These are phyloP conservation scores for Heliconius ethilla DNA, from an alignment of 2,888 invertebrate genomes.

Conservation along the genomic window DNA sequence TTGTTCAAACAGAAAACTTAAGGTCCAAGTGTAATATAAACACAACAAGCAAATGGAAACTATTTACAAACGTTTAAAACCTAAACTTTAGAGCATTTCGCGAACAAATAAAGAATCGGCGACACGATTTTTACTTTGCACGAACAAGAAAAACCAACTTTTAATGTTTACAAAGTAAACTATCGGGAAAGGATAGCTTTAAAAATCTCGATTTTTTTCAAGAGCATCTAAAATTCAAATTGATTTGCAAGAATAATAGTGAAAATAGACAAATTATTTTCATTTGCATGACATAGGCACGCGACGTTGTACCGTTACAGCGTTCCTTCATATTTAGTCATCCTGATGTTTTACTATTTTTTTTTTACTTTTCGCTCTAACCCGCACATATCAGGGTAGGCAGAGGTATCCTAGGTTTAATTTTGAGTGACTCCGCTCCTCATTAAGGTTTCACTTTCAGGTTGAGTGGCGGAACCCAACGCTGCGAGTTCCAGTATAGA, in stretches of 20 bases:
- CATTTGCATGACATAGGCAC: constrained; percentile 27
- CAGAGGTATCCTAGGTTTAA: not conserved
- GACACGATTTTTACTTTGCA: constrained; percentile 54
- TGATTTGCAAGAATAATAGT: constrained; percentile 49
- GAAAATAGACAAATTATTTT: constrained; percentile 62
- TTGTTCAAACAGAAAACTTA: constrained; percentile 29
- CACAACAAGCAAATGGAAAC: constrained; percentile 24
- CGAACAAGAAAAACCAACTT: constrained; percentile 57
- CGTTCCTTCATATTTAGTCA: not conserved
- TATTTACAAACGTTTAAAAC: constrained; percentile 41
- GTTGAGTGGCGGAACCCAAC: no score
- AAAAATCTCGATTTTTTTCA: not conserved
- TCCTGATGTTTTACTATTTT: not conserved
- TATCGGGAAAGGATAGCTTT: constrained; percentile 36
- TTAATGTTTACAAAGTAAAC: constrained; percentile 59
- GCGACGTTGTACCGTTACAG: not conserved
- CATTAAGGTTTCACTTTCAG: no score
- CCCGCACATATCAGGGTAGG: not conserved
- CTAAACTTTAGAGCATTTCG: constrained; percentile 53
- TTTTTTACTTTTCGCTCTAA: no score
- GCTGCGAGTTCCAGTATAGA: not conserved
- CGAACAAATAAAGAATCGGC: constrained; percentile 69
- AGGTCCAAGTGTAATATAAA: constrained; percentile 33
- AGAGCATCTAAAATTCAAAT: constrained; percentile 11
- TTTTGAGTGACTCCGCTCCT: no score